Conservation (phyloP, 2,113 vertebrate genomes). For the Ahaetulla prasina region DNA sequence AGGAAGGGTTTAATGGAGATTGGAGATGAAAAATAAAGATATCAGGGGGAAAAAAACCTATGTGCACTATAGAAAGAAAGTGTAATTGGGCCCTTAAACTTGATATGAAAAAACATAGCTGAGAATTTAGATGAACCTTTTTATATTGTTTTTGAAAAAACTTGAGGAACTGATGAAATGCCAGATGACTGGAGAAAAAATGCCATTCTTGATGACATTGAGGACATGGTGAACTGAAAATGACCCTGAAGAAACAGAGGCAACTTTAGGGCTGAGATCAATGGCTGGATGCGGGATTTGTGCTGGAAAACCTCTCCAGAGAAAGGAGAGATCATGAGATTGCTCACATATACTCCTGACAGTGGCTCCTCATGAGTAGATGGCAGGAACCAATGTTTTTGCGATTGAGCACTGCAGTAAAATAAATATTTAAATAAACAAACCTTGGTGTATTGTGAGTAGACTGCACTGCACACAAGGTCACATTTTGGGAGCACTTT, state of each 20-base stretch:
- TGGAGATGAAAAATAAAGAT: neutral
- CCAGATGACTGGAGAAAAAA: neutral
- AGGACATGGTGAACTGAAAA: neutral
- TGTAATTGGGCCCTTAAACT: neutral
- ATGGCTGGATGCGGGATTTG: neutral
- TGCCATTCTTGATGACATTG: neutral
- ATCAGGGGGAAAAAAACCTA: neutral
- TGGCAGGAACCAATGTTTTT: neutral
- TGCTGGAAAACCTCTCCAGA: neutral
- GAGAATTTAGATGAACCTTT: neutral
- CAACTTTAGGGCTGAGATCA: neutral
- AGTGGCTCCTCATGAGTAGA: neutral
- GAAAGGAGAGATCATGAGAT: neutral
- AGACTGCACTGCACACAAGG: neutral
- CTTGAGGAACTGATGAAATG: neutral
- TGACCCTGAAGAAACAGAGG: neutral
- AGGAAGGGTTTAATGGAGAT: neutral
- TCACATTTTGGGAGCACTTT: neutral
- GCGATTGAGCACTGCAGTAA: neutral
- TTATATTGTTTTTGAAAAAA: neutral
- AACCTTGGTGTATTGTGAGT: neutral
- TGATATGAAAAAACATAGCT: neutral
- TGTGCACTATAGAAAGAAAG: neutral
- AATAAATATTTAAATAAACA: neutral
- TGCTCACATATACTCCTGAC: neutral